phyloP scores from a whole-genome alignment of 2,113 vertebrate species.

The Hystrix cristata region DNA sequence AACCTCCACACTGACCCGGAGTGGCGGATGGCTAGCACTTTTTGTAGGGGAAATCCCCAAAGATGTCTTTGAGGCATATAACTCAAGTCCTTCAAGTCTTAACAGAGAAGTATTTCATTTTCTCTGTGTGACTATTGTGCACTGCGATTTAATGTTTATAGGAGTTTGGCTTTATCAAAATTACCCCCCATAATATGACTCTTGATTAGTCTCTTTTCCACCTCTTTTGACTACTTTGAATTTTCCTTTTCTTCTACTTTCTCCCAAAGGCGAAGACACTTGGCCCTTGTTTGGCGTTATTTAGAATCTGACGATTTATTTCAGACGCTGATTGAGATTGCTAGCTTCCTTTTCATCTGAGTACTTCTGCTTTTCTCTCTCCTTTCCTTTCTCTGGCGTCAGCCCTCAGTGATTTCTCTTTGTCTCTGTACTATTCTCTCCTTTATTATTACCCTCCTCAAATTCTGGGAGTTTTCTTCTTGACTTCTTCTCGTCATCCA shows the following conservation, averaged over 20 bases:
- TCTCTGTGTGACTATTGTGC: not conserved
- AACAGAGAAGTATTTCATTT: not conserved
- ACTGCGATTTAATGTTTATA: not conserved
- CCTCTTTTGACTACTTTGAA: not conserved
- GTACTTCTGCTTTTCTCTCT: not conserved
- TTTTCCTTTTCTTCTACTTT: not conserved
- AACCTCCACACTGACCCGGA: conserved; percentile 32
- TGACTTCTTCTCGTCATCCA: not conserved
- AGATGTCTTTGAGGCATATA: not conserved
- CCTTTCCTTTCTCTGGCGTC: not conserved
- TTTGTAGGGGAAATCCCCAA: not conserved
- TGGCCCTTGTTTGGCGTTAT: not conserved
- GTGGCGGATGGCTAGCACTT: not conserved
- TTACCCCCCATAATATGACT: not conserved
- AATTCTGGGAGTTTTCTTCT: not conserved
- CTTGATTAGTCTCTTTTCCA: not conserved
- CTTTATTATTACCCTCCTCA: not conserved
- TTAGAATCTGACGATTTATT: not conserved
- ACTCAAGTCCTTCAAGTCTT: not conserved
- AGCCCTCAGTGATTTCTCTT: not conserved
- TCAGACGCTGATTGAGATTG: not conserved
- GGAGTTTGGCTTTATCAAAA: not conserved
- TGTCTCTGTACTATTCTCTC: not conserved
- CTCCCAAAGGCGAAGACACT: not conserved
- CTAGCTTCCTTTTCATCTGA: not conserved